phyloP scores from a whole-genome alignment of 2,113 vertebrate species.

The Merops nubicus region DNA sequence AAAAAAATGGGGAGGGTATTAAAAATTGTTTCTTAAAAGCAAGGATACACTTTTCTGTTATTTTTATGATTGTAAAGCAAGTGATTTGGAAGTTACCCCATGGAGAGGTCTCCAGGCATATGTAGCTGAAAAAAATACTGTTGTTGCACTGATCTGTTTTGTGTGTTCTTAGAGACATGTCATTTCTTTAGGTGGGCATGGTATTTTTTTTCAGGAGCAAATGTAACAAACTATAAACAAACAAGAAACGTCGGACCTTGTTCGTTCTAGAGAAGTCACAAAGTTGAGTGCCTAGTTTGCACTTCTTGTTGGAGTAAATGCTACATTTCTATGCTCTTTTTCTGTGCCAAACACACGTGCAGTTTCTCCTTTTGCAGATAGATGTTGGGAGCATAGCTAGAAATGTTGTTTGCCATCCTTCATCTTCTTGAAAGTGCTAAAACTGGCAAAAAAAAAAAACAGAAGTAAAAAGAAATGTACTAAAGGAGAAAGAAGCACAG shows the following conservation, averaged over 20 bases:
- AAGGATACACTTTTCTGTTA: too few relatives aligned
- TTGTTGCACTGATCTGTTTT: not conserved
- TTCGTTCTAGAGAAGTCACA: not conserved
- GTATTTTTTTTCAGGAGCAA: not conserved
- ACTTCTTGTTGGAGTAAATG: not conserved
- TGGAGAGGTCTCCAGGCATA: not conserved
- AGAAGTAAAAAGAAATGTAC: not conserved
- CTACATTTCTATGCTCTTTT: not conserved
- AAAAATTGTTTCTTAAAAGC: not conserved
- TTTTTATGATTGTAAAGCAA: not conserved
- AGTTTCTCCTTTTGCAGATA: not conserved
- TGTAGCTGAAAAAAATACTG: not conserved
- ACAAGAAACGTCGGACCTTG: not conserved
- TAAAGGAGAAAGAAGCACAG: not conserved
- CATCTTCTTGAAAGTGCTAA: conserved; percentile 51
- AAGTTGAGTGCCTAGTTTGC: not conserved
- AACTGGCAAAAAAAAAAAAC: not conserved
- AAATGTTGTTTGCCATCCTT: not conserved
- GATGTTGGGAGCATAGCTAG: not conserved
- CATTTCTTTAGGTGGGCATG: not conserved
- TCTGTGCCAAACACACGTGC: not conserved
- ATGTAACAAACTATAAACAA: not conserved
- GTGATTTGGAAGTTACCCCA: not conserved
- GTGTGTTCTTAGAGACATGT: not conserved
- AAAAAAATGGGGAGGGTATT: not conserved